Evolutionary conservation across 2,888 invertebrate species (phyloP), one percentile per base, ranked within the genome.

Genomic region (Arrhopalites spinosus): DNA sequence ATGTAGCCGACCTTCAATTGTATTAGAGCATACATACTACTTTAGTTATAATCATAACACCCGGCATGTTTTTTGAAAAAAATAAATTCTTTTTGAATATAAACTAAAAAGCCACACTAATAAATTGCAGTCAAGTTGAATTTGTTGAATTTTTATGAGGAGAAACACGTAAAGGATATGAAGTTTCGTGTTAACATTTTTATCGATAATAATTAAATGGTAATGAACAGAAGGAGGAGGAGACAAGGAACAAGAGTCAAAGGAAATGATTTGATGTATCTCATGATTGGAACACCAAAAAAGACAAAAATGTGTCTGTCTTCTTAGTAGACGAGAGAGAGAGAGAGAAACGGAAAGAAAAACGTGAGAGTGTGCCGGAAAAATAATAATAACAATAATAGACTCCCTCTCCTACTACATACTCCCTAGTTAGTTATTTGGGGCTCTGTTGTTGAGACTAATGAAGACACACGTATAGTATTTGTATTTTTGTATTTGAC

Each of bases 401-500:
- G 36, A 36, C 36, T 7, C 36, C 3, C 36, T 7, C 36, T 7
- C 11, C 36, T 11, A 36, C 11, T 36, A 11, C 36, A 36, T 36
- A 11, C 36, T 36, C 5, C 36, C 36, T 36, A 3, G 3, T 3
- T 36, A 36, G 36, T 59, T 59, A 27, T 59, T 11, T 59, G 59
- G 25, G 59, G 25, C 13, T 36, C 5, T 17, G 53, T 69, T 61
- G 56, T 71, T 70, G 17, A 56, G 71, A 45, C 47, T 72, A 72
- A 72, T 72, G 72, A 72, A 72, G 72, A 63, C 63, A 77, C 80
- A 78, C 78, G 78, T 77, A 78, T 78, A 45, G 74, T 53, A 53
- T 53, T 53, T 53, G 53, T 53, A 53, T n/a, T 77, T 78, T 78
- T 79, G 75, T 76, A 72, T 71, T 73, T 61, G 73, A 74, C 76